Base-by-base conservation (phyloP, 1,140 invertebrate genomes). In the Cyrtorhinus lividipennis region DNA sequence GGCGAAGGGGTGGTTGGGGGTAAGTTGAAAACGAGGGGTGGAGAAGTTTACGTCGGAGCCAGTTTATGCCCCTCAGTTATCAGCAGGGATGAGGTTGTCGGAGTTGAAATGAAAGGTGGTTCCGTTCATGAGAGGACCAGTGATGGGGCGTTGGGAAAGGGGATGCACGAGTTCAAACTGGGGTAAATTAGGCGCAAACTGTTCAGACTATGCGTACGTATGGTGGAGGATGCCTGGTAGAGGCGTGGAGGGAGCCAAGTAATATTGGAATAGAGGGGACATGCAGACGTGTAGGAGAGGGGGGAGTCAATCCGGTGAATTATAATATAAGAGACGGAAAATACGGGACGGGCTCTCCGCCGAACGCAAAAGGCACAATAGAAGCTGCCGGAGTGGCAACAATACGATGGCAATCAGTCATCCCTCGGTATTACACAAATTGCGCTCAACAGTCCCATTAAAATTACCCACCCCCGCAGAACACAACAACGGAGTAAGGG, bases 351-450 rank as follows among this genome's bases (percentile, higher is more conserved):
- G 10, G 48, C 5, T 53, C 5, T n/a, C n/a, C n/a, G n/a, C n/a
- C n/a, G n/a, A n/a, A n/a, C n/a, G n/a, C n/a, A n/a, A n/a, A n/a
- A n/a, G n/a, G n/a, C n/a, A n/a, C n/a, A n/a, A n/a, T n/a, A n/a
- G n/a, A n/a, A n/a, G n/a, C n/a, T n/a, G n/a, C n/a, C n/a, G n/a
- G n/a, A n/a, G n/a, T 53, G 10, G 48, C 48, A 53, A 53, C 48
- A 53, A 53, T 53, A 53, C 48, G 48, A 53, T 20, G 48, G 48
- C 48, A 53, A 53, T 53, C 48, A 53, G 48, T 53, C 48, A 53
- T 53, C 48, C 48, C 48, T 53, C 48, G 48, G 48, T 53, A 53
- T 53, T 53, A 53, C 48, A 53, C 48, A 53, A 53, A 53, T 53
- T 53, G 48, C 48, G 48, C 48, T 53, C 48, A 53, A 53, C 48